Percentiles rank a stretch among this genome's conserved stretches.
Evolutionary conservation across 2,888 invertebrate species (phyloP).

Genomic region (Ptychoptera contaminata): DNA sequence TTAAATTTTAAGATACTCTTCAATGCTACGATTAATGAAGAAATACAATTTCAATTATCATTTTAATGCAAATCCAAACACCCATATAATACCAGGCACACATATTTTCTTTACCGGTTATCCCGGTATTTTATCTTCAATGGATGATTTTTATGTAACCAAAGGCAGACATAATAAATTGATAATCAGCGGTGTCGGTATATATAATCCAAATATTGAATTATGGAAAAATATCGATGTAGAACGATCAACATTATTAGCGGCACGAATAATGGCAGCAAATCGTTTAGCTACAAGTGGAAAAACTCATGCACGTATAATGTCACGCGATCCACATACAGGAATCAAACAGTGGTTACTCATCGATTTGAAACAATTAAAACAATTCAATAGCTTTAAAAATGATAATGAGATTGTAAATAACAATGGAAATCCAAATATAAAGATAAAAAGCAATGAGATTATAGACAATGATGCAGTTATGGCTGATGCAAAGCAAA

Average conservation of each 20-base stretch:
- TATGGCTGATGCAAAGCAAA: not conserved
- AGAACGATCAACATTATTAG: constrained; percentile 37
- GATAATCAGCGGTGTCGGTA: constrained; percentile 59
- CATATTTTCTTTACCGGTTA: constrained; percentile 68
- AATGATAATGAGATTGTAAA: constrained; percentile 6
- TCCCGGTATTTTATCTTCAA: constrained; percentile 65
- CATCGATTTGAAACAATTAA: constrained; percentile 46
- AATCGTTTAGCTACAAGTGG: constrained; percentile 62
- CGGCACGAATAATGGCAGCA: constrained; percentile 64
- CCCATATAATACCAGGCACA: constrained; percentile 43
- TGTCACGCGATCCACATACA: constrained; percentile 59
- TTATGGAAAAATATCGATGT: constrained; percentile 54
- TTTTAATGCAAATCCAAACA: constrained; percentile 33
- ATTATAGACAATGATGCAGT: not conserved
- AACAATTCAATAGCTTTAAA: not conserved
- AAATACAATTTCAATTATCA: constrained; percentile 68
- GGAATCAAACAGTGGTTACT: constrained; percentile 81
- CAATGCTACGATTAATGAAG: constrained; percentile 74
- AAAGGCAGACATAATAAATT: constrained; percentile 39
- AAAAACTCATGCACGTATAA: constrained; percentile 53
- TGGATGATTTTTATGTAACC: constrained; percentile 67
- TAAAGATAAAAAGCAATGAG: not conserved
- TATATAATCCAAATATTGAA: constrained; percentile 55
- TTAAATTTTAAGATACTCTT: constrained; percentile 40
- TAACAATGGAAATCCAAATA: not conserved